Conservation (phyloP, 2,797 vertebrate species). For the Acanthurus lineatus region DNA sequence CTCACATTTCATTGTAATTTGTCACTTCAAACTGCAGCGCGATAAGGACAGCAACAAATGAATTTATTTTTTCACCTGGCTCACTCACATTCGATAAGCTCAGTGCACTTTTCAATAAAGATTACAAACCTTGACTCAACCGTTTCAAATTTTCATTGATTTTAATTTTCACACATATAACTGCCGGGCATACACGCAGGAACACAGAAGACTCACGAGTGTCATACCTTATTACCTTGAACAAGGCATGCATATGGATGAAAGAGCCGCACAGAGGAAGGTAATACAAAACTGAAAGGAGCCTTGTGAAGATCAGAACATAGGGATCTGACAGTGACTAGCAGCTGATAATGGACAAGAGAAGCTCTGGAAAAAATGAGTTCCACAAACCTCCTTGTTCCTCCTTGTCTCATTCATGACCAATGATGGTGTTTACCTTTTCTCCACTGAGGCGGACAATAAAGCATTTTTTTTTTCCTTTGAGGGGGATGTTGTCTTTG, state of each 20-base stretch:
- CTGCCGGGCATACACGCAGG: slow-evolving; percentile 22
- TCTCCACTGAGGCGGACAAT: slow-evolving; percentile 33
- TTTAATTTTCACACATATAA: slow-evolving; percentile 55
- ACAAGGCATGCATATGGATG: slow-evolving; percentile 55
- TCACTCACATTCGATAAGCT: slow-evolving; percentile 17
- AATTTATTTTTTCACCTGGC: not conserved
- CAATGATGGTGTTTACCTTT: slow-evolving; percentile 41
- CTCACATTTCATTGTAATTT: slow-evolving; percentile 19
- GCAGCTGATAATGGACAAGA: not conserved
- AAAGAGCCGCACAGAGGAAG: slow-evolving; percentile 12
- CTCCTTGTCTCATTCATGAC: slow-evolving; percentile 33
- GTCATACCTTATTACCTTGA: slow-evolving; percentile 45
- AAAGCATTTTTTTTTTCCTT: not conserved
- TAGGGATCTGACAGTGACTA: slow-evolving; percentile 32
- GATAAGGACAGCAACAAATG: not conserved
- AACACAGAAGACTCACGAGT: slow-evolving; percentile 22
- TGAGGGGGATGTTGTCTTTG: slow-evolving; percentile 9
- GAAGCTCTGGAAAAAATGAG: slow-evolving; percentile 27
- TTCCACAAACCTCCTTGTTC: slow-evolving; percentile 37
- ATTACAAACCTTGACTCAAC: slow-evolving; percentile 41
- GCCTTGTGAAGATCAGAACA: not conserved
- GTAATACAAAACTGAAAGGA: slow-evolving; percentile 24
- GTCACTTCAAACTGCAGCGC: slow-evolving; percentile 26
- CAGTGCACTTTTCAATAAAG: slow-evolving; percentile 38
- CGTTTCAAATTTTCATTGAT: slow-evolving; percentile 57